phyloP scores from a whole-genome alignment of 2,113 vertebrate genomes.

The Perccottus glenii region DNA sequence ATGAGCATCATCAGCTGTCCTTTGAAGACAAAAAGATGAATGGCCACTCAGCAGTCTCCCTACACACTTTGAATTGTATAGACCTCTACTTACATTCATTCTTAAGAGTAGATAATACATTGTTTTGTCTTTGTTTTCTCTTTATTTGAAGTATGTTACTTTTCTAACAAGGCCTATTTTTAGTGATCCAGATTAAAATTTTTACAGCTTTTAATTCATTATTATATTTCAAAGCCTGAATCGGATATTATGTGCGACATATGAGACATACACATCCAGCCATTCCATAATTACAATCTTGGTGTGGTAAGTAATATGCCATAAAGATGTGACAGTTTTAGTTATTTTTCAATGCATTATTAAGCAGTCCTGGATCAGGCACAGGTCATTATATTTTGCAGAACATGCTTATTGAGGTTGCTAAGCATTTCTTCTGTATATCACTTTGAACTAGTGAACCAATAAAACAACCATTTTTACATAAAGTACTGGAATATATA shows the following conservation, averaged over 20 bases:
- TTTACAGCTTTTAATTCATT: not conserved
- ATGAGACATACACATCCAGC: not conserved
- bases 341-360: conserved; percentile 9
- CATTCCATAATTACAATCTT: conserved; percentile 7
- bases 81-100: not conserved
- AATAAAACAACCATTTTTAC: too few relatives aligned
- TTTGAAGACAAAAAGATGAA: conserved; percentile 25
- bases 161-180: not conserved
- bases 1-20: conserved; percentile 26
- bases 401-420: not conserved
- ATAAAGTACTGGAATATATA: too few relatives aligned
- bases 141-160: not conserved
- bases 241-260: not conserved
- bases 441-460: not conserved
- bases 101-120: conserved; percentile 5
- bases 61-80: conserved; percentile 27
- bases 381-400: not conserved
- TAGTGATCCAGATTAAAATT: too few relatives aligned
- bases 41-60: conserved; percentile 23
- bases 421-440: not conserved
- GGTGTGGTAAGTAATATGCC: conserved; percentile 5
- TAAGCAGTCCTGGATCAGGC: not conserved
- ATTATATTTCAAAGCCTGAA: not conserved
- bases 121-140: not conserved
- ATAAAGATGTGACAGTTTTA: conserved; percentile 9